A percentile compares a stretch with the other conserved stretches of the same genome.
These are phyloP conservation scores for Lithobates sylvaticus DNA, from an alignment of 2,797 vertebrate species.

Conservation along the genomic window DNA sequence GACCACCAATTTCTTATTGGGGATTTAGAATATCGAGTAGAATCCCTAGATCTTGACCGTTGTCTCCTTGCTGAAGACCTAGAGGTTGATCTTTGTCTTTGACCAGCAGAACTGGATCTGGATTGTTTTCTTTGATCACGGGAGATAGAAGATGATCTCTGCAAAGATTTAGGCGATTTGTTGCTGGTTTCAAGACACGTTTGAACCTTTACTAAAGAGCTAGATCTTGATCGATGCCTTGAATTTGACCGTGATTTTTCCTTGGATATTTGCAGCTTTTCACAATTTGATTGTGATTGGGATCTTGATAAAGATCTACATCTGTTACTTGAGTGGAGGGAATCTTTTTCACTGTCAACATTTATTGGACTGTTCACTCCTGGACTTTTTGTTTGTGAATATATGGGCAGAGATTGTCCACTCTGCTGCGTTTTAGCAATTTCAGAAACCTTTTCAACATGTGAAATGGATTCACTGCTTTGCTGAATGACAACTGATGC, in stretches of 20 bases:
- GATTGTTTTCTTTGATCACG: constrained; percentile 1
- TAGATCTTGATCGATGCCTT: constrained; percentile 39
- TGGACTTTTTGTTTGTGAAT: constrained; percentile 6
- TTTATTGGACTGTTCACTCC: neutral
- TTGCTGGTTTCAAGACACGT: neutral
- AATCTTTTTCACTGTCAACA: neutral
- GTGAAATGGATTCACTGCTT: neutral
- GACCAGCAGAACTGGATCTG: constrained; percentile 61
- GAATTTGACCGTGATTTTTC: constrained; percentile 37
- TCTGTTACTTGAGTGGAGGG: constrained; percentile 34
- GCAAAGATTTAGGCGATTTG: constrained; percentile 30
- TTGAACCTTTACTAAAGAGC: constrained; percentile 25
- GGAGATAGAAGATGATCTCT: constrained; percentile 30
- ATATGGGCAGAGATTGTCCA: constrained; percentile 1
- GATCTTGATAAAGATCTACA: constrained; percentile 12
- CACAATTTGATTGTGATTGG: constrained; percentile 52
- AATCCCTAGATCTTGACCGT: constrained; percentile 52
- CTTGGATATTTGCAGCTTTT: neutral
- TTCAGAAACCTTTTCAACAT: constrained; percentile 5
- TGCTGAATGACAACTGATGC: neutral
- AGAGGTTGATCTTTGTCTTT: constrained; percentile 57
- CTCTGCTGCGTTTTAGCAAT: neutral
- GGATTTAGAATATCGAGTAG: constrained; percentile 54
- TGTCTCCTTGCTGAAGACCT: constrained; percentile 56
- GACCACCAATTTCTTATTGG: constrained; percentile 57